Evolutionary conservation across 2,888 invertebrate genomes (phyloP).

Genomic region (Fissipunctia ypsillon): DNA sequence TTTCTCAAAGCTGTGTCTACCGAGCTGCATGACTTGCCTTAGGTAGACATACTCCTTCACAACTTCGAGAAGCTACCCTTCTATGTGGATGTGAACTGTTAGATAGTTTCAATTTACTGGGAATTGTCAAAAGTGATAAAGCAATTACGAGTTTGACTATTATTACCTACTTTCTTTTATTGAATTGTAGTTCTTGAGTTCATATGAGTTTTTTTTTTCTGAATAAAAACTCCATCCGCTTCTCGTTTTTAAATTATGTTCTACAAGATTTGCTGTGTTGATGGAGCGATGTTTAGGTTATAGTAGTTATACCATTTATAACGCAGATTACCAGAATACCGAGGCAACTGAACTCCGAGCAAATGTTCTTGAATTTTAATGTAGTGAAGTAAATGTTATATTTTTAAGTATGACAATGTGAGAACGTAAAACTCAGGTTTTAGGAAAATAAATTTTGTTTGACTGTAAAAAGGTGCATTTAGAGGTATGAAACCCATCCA

Average conservation of each 20-base stretch:
- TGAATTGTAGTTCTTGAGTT: too few species aligned
- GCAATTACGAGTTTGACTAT: not conserved
- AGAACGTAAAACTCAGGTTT: not conserved
- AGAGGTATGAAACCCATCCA: not conserved
- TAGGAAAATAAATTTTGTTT: not conserved
- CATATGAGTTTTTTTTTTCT: not conserved
- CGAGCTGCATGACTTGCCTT: too few species aligned
- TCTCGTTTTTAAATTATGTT: conserved; percentile 43
- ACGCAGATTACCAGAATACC: conserved; percentile 66
- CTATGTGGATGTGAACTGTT: too few species aligned
- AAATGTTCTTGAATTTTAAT: conserved; percentile 55
- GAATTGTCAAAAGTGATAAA: not conserved
- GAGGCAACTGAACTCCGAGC: conserved; percentile 54
- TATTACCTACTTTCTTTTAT: not conserved
- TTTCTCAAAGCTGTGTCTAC: too few species aligned
- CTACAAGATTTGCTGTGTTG: conserved; percentile 66
- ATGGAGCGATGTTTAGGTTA: conserved; percentile 71
- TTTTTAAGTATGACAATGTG: conserved; percentile 17
- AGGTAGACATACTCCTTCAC: too few species aligned
- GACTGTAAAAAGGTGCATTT: too few species aligned
- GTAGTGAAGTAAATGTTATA: conserved; percentile 25
- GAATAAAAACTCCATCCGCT: conserved; percentile 41
- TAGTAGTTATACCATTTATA: conserved; percentile 68
- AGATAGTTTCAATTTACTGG: not conserved
- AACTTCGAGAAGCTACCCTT: too few species aligned